A percentile compares a stretch with the other conserved stretches of the same genome.
These are phyloP conservation scores for Pterocles orientalis DNA, from an alignment of 2,113 vertebrate genomes.

Conservation along the genomic window DNA sequence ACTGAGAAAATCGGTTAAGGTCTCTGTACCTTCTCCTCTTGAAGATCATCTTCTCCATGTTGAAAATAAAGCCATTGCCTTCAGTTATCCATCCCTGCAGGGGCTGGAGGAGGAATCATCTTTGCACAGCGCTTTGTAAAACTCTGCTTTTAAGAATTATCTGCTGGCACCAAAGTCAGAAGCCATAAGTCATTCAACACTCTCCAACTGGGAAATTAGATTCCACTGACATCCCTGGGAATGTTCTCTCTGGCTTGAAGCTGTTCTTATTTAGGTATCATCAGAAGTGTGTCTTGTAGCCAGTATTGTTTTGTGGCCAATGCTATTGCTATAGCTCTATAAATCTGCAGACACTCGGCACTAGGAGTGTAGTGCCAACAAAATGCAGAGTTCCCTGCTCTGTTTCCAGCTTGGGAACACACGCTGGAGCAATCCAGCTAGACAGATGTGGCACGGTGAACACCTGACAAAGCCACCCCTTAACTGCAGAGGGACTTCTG, in stretches of 20 bases:
- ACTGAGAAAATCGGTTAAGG: neutral
- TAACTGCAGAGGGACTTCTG: neutral
- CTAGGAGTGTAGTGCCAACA: conserved; percentile 9
- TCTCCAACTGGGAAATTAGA: conserved; percentile 8
- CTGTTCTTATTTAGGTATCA: conserved; percentile 44
- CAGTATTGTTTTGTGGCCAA: conserved; percentile 55
- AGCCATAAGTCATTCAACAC: conserved; percentile 24
- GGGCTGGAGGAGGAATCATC: neutral
- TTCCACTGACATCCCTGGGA: conserved; percentile 11
- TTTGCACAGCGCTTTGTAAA: neutral
- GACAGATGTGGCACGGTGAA: neutral
- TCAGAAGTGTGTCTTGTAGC: neutral
- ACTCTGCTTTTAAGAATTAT: neutral
- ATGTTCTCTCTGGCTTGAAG: conserved; percentile 29
- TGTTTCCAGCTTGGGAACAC: neutral
- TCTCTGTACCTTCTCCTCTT: neutral
- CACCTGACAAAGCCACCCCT: neutral
- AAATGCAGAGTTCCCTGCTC: neutral
- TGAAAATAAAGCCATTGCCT: neutral
- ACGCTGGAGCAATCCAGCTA: neutral
- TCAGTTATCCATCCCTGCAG: neutral
- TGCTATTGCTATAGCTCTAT: conserved; percentile 46
- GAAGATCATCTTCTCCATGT: neutral
- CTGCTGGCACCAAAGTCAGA: neutral
- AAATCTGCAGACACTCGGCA: conserved; percentile 51